These are phyloP conservation scores for Nomada fabriciana DNA, from an alignment of 2,888 invertebrate genomes.

Conservation along the genomic window DNA sequence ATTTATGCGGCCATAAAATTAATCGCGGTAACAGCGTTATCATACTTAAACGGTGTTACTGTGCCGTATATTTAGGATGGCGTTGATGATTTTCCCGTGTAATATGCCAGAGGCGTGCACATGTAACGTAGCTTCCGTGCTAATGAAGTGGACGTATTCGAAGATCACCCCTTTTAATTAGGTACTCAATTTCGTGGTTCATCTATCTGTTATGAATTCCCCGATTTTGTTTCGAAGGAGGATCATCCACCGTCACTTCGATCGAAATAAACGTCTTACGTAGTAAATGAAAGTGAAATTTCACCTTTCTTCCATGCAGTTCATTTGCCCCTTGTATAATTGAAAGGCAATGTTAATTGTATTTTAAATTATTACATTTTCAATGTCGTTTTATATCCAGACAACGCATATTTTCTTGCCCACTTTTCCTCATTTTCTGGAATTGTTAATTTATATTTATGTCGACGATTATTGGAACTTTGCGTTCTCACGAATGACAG, in stretches of 20 bases:
- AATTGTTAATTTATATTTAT: too few relatives aligned
- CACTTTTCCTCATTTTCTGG: background rate
- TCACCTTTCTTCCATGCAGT: background rate
- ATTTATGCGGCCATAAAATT: background rate
- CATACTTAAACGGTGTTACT: background rate
- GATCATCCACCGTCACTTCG: background rate
- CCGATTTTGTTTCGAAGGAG: conserved; percentile 3
- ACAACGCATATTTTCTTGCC: too few relatives aligned
- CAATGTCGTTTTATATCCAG: too few relatives aligned
- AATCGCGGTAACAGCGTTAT: background rate
- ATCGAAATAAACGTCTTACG: background rate
- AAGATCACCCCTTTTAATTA: conserved; percentile 22
- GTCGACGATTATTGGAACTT: too few relatives aligned
- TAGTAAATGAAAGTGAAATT: background rate
- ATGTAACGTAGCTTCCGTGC: conserved; percentile 6
- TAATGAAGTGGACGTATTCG: conserved; percentile 29
- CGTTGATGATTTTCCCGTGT: background rate
- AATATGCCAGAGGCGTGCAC: background rate
- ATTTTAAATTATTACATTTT: too few relatives aligned
- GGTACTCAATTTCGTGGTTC: conserved; percentile 34
- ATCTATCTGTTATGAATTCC: conserved; percentile 1
- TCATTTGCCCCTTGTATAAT: background rate
- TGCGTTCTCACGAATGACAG: too few relatives aligned
- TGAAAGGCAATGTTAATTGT: background rate
- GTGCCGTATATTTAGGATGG: background rate